Base-by-base conservation (phyloP, 53 echinoderm and acorn worm genomes). In the Pentamera pediparva region DNA sequence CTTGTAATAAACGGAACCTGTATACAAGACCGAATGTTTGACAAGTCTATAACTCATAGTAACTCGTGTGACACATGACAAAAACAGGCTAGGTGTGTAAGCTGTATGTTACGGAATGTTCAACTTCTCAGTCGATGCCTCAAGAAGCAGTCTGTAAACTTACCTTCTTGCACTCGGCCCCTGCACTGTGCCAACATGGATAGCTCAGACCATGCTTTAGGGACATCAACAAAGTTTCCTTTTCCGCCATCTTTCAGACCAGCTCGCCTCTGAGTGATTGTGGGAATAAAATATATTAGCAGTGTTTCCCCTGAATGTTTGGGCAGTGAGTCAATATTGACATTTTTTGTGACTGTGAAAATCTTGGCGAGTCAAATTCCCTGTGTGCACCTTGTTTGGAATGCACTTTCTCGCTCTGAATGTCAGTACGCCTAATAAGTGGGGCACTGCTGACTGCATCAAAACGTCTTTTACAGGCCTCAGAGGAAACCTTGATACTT, bases 111-210 rank as follows among this genome's bases (percentile, higher is more conserved):
- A 17, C 25, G 13, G 0, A 28, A 1, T 58, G 59, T 17, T 58
- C 13, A 45, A 1, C 0, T 1, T 45, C n/a, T 1, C n/a, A 0
- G 13, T 45, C 47, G n/a, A 45, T 45, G n/a, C n/a, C n/a, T 45
- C n/a, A n/a, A 15, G n/a, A 45, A 45, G n/a, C 1, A 0, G n/a
- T 15, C 13, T 15, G 13, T 15, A 18, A 41, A 2, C 3, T 50
- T 82, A 95, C 96, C 96, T 87, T 91, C 96, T 73, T 95, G 96
- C 34, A 95, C 85, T 52, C 88, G 87, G 26, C 96, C 96, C 38
- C 90, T 73, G 61, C 96, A 95, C 76, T 95, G 96, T 71, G 96
- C 96, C 64, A 96, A 62, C 85, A 96, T 85, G 31, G 96, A 96
- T 30, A 95, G 70, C 35, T 95, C 96, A 63, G 91, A 81, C 96